phyloP scores from a whole-genome alignment of 2,113 vertebrate genomes.

The Solea solea region DNA sequence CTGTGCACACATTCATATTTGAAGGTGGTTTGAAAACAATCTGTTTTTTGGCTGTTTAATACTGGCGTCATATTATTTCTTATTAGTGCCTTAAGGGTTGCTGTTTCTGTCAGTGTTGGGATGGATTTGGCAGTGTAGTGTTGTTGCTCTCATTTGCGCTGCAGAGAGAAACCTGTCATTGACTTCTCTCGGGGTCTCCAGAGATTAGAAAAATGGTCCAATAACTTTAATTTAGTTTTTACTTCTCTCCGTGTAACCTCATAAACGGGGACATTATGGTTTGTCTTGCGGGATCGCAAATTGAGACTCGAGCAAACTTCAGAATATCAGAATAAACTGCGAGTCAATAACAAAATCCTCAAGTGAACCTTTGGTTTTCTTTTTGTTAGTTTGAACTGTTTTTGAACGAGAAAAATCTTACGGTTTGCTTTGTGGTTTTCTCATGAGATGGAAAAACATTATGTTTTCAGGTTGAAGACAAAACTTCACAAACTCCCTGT shows the following conservation, averaged over 20 bases:
- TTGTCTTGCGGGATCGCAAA: conserved; percentile 24
- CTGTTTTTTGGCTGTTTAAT: neutral
- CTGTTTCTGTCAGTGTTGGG: neutral
- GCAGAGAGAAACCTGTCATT: conserved; percentile 29
- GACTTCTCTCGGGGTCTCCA: conserved; percentile 24
- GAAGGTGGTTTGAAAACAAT: neutral
- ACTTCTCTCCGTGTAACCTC: conserved; percentile 38
- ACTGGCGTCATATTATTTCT: conserved; percentile 10
- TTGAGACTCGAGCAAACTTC: neutral
- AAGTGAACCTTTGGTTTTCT: neutral
- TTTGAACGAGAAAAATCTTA: no score
- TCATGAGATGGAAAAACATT: no score
- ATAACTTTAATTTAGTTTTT: conserved; percentile 46
- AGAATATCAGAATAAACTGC: conserved; percentile 2
- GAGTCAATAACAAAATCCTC: neutral
- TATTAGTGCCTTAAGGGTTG: conserved; percentile 5
- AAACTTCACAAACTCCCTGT: no score
- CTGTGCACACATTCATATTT: neutral
- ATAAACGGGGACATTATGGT: conserved; percentile 35
- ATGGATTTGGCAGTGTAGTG: conserved; percentile 35
- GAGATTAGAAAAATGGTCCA: conserved; percentile 37
- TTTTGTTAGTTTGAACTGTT: neutral
- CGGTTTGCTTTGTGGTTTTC: no score
- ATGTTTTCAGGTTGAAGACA: no score
- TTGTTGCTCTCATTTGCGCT: conserved; percentile 17